These are phyloP conservation scores for Hirtodrosophila duncani DNA, from an alignment of 2,888 invertebrate species.

Conservation along the genomic window DNA sequence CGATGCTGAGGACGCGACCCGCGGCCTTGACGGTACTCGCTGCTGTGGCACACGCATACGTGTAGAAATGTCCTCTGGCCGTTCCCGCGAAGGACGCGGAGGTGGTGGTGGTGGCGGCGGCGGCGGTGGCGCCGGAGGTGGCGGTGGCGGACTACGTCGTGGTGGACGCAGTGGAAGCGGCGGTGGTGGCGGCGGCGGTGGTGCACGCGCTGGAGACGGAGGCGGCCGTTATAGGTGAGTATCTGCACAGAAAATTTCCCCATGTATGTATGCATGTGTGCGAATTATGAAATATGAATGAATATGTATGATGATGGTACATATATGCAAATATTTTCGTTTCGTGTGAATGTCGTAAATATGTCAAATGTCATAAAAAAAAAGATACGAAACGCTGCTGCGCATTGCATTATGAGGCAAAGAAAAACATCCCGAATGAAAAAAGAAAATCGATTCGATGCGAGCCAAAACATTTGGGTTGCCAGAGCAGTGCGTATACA, in stretches of 20 bases:
- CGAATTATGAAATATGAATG: conserved; percentile 29
- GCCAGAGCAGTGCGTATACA: too few relatives aligned
- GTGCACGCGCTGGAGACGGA: conserved; percentile 68
- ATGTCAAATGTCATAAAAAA: too few relatives aligned
- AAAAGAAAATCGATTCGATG: too few relatives aligned
- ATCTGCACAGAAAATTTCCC: not conserved
- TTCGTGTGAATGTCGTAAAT: too few relatives aligned
- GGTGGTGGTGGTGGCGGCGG: conserved; percentile 76
- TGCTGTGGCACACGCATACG: conserved; percentile 93
- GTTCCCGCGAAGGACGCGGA: conserved; percentile 86
- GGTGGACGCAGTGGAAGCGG: conserved; percentile 82
- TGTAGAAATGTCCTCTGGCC: conserved; percentile 95
- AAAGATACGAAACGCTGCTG: too few relatives aligned
- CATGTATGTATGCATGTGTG: too few relatives aligned
- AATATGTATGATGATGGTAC: conserved; percentile 1
- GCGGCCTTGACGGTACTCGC: conserved; percentile 88
- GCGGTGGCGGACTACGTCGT: conserved; percentile 53
- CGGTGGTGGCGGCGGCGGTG: conserved; percentile 69
- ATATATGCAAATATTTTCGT: conserved; percentile 10
- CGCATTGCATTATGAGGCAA: too few relatives aligned
- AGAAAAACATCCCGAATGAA: too few relatives aligned
- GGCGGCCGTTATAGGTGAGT: conserved; percentile 76
- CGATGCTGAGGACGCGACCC: conserved; percentile 90
- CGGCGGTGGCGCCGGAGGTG: conserved; percentile 58
- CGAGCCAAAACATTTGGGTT: too few relatives aligned